Evolutionary conservation across 2,888 invertebrate species (phyloP).

Genomic region (Mellilla xanthometata): DNA sequence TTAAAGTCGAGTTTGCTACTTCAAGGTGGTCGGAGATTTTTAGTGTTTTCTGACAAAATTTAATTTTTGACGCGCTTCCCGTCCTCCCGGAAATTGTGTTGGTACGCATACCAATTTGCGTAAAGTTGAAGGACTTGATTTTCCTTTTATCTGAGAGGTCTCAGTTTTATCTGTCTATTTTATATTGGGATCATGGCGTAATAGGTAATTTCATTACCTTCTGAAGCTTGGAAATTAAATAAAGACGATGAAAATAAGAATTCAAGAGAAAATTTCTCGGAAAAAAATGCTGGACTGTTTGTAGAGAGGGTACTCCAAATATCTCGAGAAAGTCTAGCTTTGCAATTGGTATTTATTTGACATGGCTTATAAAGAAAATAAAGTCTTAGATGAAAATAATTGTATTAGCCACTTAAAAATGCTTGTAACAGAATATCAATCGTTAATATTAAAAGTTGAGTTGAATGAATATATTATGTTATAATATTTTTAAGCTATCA

Average conservation of each 20-base stretch:
- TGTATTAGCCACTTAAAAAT: too few relatives aligned
- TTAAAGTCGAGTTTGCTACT: conserved; percentile 57
- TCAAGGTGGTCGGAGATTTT: conserved; percentile 41
- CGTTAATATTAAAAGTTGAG: too few relatives aligned
- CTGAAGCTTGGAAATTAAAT: conserved; percentile 23
- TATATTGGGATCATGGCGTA: conserved; percentile 24
- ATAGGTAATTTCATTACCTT: conserved; percentile 25
- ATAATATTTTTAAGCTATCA: too few relatives aligned
- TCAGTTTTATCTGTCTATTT: conserved; percentile 24
- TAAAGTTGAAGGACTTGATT: conserved; percentile 19
- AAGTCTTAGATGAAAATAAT: too few relatives aligned
- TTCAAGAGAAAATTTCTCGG: conserved; percentile 5
- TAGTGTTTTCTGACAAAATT: conserved; percentile 45
- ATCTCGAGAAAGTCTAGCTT: conserved; percentile 4
- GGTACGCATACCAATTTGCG: conserved; percentile 31
- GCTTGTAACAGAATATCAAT: too few relatives aligned
- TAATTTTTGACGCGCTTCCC: conserved; percentile 32
- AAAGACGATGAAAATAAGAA: conserved; percentile 18
- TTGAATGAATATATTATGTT: too few relatives aligned
- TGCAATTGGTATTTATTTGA: conserved; percentile 1
- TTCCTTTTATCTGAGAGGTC: conserved; percentile 19
- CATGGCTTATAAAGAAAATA: background rate
- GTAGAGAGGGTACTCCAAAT: conserved; percentile 1
- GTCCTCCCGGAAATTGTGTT: conserved; percentile 32
- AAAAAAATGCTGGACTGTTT: conserved; percentile 10